These are phyloP conservation scores for Clivina fossor DNA, from an alignment of 2,888 invertebrate genomes.

Conservation along the genomic window DNA sequence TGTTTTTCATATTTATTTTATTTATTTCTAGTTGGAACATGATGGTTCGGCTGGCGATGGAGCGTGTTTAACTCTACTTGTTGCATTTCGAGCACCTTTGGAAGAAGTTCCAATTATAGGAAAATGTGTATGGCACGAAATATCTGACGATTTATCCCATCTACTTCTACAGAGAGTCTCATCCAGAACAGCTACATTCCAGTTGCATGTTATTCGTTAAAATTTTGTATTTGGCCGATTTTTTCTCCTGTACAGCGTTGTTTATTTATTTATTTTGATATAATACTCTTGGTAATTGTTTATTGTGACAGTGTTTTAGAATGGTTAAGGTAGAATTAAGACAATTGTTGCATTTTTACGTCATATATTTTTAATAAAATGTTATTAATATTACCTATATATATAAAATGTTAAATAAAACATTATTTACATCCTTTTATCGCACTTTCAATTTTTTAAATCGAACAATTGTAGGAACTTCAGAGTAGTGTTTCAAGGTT, in stretches of 20 bases:
- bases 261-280: constrained; percentile 24
- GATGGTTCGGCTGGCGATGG: constrained; percentile 70
- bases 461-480: too few relatives aligned
- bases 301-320: constrained; percentile 26
- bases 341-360: constrained; percentile 28
- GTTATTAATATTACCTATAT: too few relatives aligned
- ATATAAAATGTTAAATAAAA: too few relatives aligned
- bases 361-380: constrained; percentile 31
- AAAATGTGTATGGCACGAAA: constrained; percentile 88
- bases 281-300: constrained; percentile 23
- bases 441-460: too few relatives aligned
- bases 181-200: constrained; percentile 75
- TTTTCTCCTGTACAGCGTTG: constrained; percentile 15
- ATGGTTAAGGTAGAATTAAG: constrained; percentile 24
- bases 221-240: constrained; percentile 13
- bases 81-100: constrained; percentile 80
- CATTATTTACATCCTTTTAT: too few relatives aligned
- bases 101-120: constrained; percentile 86
- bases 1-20: constrained; percentile 10
- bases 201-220: constrained; percentile 80
- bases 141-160: constrained; percentile 69
- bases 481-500: too few relatives aligned
- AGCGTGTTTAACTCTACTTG: constrained; percentile 76
- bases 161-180: constrained; percentile 67
- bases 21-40: constrained; percentile 62